These are phyloP conservation scores for Cyphomyrus plagiostoma DNA, from an alignment of 2,113 vertebrate genomes.

Conservation along the genomic window DNA sequence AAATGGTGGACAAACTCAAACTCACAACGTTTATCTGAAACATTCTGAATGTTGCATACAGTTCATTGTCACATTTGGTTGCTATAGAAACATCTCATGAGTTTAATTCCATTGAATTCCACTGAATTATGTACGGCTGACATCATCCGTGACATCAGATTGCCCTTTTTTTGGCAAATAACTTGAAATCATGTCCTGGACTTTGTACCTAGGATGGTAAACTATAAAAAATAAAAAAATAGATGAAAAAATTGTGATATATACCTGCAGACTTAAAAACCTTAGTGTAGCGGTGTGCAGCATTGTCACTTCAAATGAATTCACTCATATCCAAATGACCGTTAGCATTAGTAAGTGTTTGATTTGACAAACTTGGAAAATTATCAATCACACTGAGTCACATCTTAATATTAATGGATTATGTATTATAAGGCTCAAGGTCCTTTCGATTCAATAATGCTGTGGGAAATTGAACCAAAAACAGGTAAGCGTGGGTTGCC, in stretches of 20 bases:
- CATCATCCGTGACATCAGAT: neutral
- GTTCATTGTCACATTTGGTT: neutral
- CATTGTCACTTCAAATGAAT: neutral
- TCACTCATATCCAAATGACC: neutral
- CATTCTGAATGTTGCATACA: neutral
- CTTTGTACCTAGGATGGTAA: neutral
- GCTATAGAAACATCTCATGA: neutral
- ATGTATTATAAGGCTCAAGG: neutral
- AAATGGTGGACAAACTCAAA: neutral
- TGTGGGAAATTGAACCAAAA: neutral
- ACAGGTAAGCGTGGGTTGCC: neutral
- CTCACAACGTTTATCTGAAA: neutral
- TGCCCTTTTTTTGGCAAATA: neutral
- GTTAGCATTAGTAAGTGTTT: neutral
- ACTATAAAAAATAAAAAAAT: neutral
- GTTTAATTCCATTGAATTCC: neutral
- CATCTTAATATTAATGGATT: neutral
- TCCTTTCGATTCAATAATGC: neutral
- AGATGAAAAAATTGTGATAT: neutral
- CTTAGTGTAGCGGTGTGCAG: neutral
- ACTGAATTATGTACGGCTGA: neutral
- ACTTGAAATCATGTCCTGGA: neutral
- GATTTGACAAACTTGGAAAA: neutral
- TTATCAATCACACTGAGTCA: neutral
- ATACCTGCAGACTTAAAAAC: neutral